A percentile compares a stretch with the other conserved stretches of the same genome.
Conservation (phyloP, 1,140 invertebrate species). For the Ceratina calcarata region DNA sequence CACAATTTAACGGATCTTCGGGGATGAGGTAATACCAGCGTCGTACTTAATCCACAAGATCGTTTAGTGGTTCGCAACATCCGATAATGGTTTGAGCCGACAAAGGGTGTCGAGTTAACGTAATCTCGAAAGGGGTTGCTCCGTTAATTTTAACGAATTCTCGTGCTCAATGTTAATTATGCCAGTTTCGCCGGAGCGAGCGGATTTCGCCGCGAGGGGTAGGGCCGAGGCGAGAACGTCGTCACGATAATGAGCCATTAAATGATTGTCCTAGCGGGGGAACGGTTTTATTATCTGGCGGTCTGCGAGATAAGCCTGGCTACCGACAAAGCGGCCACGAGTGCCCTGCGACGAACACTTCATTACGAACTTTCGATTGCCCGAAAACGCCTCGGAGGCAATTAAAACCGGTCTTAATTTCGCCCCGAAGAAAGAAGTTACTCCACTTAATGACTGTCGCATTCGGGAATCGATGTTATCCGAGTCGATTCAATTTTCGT, state of each 20-base stretch:
- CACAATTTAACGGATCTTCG: too few species aligned
- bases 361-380: constrained; percentile 65
- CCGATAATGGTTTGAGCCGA: constrained; percentile 34
- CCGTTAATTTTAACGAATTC: constrained; percentile 53
- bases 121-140: constrained; percentile 37
- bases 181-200: constrained; percentile 36
- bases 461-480: constrained; percentile 22
- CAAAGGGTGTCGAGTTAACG: constrained; percentile 45
- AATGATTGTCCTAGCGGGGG: constrained; percentile 61
- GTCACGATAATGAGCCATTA: constrained; percentile 68
- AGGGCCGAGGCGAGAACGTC: constrained; percentile 41
- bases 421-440: constrained; percentile 23
- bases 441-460: constrained; percentile 31
- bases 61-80: not conserved
- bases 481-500: not conserved
- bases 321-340: constrained; percentile 47
- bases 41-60: not conserved
- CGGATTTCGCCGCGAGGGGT: not conserved
- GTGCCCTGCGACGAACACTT: constrained; percentile 58
- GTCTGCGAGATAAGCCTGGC: constrained; percentile 51
- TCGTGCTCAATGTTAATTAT: constrained; percentile 57
- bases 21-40: not conserved
- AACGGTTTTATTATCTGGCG: constrained; percentile 63
- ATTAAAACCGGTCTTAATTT: constrained; percentile 61
- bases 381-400: constrained; percentile 49